These are phyloP conservation scores for Eudasyphora cyanicolor DNA, from an alignment of 2,888 invertebrate species.

Conservation along the genomic window DNA sequence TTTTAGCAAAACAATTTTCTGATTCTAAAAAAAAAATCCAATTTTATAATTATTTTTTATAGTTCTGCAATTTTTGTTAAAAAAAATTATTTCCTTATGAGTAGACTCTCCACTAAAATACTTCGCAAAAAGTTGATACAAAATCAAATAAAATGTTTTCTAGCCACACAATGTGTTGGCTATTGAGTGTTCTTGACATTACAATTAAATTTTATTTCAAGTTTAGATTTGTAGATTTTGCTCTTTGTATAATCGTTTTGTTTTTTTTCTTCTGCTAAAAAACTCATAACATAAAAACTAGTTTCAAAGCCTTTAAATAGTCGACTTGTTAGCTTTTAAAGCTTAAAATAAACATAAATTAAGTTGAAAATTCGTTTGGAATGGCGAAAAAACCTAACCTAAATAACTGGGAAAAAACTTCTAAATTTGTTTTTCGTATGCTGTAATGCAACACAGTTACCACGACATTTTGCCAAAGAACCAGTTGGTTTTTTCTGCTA, in stretches of 20 bases:
- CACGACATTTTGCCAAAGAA: background rate
- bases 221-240: background rate
- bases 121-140: too few relatives aligned
- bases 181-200: conserved; percentile 18
- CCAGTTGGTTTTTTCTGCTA: background rate
- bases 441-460: background rate
- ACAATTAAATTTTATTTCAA: background rate
- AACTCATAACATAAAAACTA: background rate
- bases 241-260: background rate
- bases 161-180: background rate
- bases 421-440: background rate
- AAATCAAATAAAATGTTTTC: too few relatives aligned
- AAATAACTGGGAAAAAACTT: conserved; percentile 2
- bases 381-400: background rate
- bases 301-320: background rate
- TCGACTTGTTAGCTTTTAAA: background rate
- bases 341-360: background rate
- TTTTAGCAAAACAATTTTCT: too few relatives aligned
- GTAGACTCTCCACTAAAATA: too few relatives aligned
- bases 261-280: background rate
- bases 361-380: background rate
- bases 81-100: too few relatives aligned
- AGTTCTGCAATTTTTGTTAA: too few relatives aligned
- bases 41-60: too few relatives aligned
- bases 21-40: too few relatives aligned